Evolutionary conservation across 2,888 invertebrate species (phyloP).

Genomic region (Danaus chrysippus): DNA sequence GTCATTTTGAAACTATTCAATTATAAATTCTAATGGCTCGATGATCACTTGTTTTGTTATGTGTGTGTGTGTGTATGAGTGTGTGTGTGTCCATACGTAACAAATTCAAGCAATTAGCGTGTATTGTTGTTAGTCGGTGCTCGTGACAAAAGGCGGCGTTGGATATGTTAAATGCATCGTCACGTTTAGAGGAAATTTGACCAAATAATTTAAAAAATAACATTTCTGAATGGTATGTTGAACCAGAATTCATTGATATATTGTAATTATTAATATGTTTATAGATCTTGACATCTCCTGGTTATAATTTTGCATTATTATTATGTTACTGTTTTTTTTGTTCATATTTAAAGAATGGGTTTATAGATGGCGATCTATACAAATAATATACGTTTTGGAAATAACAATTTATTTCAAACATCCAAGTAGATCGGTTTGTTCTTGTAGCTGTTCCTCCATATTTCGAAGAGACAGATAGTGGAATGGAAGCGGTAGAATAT

Average conservation of each 20-base stretch:
- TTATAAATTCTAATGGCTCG: conserved; percentile 3
- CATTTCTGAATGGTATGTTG: no score
- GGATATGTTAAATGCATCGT: conserved; percentile 49
- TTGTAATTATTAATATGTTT: no score
- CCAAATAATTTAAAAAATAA: conserved; percentile 31
- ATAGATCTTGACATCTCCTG: no score
- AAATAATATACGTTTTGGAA: no score
- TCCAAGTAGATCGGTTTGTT: conserved; percentile 77
- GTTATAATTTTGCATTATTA: no score
- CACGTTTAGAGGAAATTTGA: conserved; percentile 40
- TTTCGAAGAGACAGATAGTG: conserved; percentile 94
- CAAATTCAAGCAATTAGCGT: conserved; percentile 48
- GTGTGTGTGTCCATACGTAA: conserved; percentile 33
- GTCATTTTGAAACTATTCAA: not conserved
- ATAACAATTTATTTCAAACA: conserved; percentile 38
- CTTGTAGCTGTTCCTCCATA: conserved; percentile 95
- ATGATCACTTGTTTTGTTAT: not conserved
- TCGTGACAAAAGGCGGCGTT: conserved; percentile 47
- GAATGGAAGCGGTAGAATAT: conserved; percentile 95
- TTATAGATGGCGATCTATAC: no score
- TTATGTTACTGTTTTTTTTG: no score
- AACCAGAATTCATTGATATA: no score
- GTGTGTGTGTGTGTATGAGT: not conserved
- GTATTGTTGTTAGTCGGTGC: conserved; percentile 44
- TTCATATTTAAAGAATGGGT: no score